phyloP scores from a whole-genome alignment of 2,113 vertebrate genomes.

The Urocitellus parryii region DNA sequence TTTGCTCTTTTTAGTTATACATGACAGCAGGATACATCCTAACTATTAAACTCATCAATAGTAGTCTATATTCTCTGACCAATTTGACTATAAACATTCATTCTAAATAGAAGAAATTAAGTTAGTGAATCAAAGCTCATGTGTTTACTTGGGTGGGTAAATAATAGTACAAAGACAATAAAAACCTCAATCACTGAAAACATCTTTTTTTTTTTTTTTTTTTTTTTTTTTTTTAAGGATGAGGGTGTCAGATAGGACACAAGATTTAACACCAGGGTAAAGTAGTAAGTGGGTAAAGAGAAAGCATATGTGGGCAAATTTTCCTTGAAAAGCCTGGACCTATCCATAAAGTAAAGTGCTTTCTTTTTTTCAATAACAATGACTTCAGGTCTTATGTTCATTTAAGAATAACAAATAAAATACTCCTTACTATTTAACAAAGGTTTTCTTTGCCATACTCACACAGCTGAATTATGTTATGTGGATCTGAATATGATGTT shows the following conservation, averaged over 20 bases:
- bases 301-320: not conserved
- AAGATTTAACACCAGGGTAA: not conserved
- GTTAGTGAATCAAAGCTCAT: not conserved
- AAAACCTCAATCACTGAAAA: not conserved
- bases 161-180: not conserved
- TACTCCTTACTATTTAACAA: not conserved
- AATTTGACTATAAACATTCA: slow-evolving; percentile 19
- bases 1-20: no score
- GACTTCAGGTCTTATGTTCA: not conserved
- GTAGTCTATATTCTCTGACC: not conserved
- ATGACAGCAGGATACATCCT: not conserved
- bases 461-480: slow-evolving; percentile 5
- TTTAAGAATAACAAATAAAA: slow-evolving; percentile 35
- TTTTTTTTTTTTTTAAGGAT: not conserved
- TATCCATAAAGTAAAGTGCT: not conserved
- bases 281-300: not conserved
- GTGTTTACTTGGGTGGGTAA: not conserved
- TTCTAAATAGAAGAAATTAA: not conserved
- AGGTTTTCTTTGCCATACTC: not conserved
- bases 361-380: not conserved
- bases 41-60: not conserved
- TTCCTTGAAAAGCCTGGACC: not conserved
- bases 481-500: slow-evolving; percentile 40
- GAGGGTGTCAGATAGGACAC: not conserved
- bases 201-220: not conserved